phyloP scores from a whole-genome alignment of 2,888 invertebrate species.

The Sthenelais limicola region DNA sequence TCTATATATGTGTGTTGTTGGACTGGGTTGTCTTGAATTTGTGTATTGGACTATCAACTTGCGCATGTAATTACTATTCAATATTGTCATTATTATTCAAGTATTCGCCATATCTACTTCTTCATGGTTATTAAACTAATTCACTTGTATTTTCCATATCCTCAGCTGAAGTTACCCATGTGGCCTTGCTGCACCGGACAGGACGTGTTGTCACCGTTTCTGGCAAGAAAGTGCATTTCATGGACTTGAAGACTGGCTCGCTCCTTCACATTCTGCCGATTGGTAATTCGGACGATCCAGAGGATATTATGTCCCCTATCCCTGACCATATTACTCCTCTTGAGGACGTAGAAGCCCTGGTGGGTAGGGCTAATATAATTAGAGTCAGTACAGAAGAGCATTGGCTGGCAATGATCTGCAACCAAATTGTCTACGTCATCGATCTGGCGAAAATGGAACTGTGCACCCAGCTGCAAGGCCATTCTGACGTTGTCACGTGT shows the following conservation, averaged over 20 bases:
- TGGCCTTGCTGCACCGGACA: neutral
- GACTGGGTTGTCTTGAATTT: no score
- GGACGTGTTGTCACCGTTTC: neutral
- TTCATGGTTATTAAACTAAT: no score
- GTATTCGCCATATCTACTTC: no score
- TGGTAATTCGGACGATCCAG: neutral
- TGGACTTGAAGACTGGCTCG: slow-evolving; percentile 21
- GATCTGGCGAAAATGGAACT: slow-evolving; percentile 2
- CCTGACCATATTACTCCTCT: no score
- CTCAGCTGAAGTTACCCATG: slow-evolving; percentile 15
- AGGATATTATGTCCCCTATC: no score
- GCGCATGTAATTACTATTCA: no score
- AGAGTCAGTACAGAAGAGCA: neutral
- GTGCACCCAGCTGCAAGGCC: slow-evolving; percentile 4
- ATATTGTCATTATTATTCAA: no score
- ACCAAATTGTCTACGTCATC: neutral
- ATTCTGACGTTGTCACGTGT: slow-evolving; percentile 13
- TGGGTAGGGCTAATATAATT: neutral
- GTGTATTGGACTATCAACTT: no score
- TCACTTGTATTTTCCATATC: no score
- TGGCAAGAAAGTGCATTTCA: slow-evolving; percentile 8
- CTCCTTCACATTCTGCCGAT: slow-evolving; percentile 7
- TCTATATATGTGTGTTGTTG: no score
- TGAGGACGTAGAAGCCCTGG: neutral
- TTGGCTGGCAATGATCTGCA: slow-evolving; percentile 3